Conservation (phyloP, 2,797 vertebrate species). For the Oophaga sylvatica region DNA sequence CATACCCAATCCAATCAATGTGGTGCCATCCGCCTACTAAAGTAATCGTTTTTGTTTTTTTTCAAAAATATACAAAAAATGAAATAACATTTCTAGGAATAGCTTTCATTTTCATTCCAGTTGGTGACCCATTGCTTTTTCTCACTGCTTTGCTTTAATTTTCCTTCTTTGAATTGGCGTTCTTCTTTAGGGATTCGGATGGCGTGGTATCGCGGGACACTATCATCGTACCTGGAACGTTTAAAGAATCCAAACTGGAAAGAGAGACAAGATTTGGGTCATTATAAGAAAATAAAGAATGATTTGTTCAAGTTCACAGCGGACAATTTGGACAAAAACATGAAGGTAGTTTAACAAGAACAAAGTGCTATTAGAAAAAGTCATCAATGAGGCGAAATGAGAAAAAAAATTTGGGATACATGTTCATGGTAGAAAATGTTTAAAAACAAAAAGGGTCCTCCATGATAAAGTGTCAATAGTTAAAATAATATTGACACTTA, state of each 20-base stretch:
- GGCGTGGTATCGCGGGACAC: slow-evolving; percentile 90
- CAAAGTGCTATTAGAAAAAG: background rate
- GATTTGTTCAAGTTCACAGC: background rate
- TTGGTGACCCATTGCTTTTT: slow-evolving; percentile 93
- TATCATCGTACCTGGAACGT: slow-evolving; percentile 89
- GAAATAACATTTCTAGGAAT: slow-evolving; percentile 75
- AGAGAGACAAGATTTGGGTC: slow-evolving; percentile 1
- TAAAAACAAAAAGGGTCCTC: background rate
- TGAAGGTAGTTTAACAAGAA: background rate
- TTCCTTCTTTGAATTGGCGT: slow-evolving; percentile 78
- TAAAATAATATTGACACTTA: too few species aligned
- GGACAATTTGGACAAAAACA: background rate
- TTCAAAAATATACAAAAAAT: background rate
- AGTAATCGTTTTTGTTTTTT: background rate
- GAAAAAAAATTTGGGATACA: background rate
- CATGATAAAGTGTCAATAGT: background rate
- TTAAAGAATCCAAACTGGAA: slow-evolving; percentile 95
- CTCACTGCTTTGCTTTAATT: slow-evolving; percentile 77
- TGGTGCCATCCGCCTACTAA: background rate
- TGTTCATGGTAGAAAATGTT: background rate
- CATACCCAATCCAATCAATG: slow-evolving; percentile 61
- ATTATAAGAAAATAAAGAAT: background rate
- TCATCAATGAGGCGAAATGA: background rate
- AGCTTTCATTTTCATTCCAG: slow-evolving; percentile 92
- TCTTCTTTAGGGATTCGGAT: slow-evolving; percentile 92